Base-by-base conservation (phyloP, 2,113 vertebrate species). In the Gallinago jamesoni region DNA sequence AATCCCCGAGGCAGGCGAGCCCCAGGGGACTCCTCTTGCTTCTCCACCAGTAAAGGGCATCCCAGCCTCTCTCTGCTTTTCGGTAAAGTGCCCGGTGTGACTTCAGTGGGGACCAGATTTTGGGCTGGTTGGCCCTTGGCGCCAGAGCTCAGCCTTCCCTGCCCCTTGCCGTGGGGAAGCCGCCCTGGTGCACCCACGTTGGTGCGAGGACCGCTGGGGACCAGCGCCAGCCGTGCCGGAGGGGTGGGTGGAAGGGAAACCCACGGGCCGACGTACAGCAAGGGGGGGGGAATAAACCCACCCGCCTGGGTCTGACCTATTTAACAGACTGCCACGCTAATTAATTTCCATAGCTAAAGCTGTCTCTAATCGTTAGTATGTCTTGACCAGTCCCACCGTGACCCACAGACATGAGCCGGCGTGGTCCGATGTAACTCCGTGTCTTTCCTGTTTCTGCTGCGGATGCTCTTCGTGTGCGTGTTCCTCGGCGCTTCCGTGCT, bases 301-400 rank as follows among this genome's bases (percentile, higher is more conserved):
- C 90, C 75, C 0, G 2, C 62, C 84, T 72, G 88, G 74, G 69
- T 67, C 96, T 30, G 85, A 81, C 39, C 94, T 73, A 39, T 79
- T 27, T 23, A 60, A 66, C 95, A 52, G 95, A 45, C 82, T 53
- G 67, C 10, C 1, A 37, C 2, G 1, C 70, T 91, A 15, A 69
- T 81, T 91, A 50, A 50, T 82, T 84, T 76, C 93, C 91, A 63
- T 85, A 91, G 95, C 95, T 85, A 91, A 91, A 87, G 84, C 41
- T 89, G 96, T 97, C 66, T 97, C 63, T 97, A 59, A 93, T 27
- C 18, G 96, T 97, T 18, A 27, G 94, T 97, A 18, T 28, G 94
- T 97, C 96, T 50, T 69, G 47, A 31, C 37, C 79, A 70, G 93
- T 87, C 93, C 93, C 92, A 24, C 64, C 20, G 63, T 60, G 89